A percentile compares a stretch with the other conserved stretches of the same genome.
phyloP scores from a whole-genome alignment of 2,888 invertebrate genomes.

The Uropetala carovei region DNA sequence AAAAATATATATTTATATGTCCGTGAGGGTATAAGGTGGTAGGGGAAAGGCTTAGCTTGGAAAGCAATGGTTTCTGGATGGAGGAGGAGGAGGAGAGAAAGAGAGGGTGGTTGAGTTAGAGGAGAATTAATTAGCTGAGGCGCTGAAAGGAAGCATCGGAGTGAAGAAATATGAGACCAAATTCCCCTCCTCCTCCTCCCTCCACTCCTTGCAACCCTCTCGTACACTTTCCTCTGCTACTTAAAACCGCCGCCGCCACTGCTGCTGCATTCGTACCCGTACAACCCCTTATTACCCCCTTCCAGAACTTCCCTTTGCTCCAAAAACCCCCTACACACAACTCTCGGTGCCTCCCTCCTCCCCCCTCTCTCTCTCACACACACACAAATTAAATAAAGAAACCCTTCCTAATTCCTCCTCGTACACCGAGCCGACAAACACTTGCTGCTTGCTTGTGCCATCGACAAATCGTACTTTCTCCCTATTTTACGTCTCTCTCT shows the following conservation, averaged over 20 bases:
- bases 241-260: constrained; percentile 6
- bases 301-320: not conserved
- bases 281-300: not conserved
- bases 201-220: constrained; percentile 14
- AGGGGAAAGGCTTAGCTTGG: not conserved
- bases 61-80: not conserved
- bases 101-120: constrained; percentile 1
- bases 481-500: not conserved
- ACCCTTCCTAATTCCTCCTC: not conserved
- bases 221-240: constrained; percentile 9
- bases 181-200: not conserved
- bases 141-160: constrained; percentile 42
- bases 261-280: constrained; percentile 29
- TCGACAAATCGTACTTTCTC: not conserved
- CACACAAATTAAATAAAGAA: constrained; percentile 7
- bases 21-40: not conserved
- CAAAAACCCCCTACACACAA: not conserved
- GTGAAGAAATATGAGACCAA: constrained; percentile 34
- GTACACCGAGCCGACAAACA: not conserved
- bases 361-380: not conserved
- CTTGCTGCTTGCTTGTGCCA: too few relatives aligned
- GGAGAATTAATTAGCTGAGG: constrained; percentile 57
- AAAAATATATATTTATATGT: constrained; percentile 32
- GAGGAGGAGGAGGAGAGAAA: not conserved
- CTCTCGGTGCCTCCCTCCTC: not conserved